Conservation (phyloP, 2,113 vertebrate genomes). For the Menura novaehollandiae region DNA sequence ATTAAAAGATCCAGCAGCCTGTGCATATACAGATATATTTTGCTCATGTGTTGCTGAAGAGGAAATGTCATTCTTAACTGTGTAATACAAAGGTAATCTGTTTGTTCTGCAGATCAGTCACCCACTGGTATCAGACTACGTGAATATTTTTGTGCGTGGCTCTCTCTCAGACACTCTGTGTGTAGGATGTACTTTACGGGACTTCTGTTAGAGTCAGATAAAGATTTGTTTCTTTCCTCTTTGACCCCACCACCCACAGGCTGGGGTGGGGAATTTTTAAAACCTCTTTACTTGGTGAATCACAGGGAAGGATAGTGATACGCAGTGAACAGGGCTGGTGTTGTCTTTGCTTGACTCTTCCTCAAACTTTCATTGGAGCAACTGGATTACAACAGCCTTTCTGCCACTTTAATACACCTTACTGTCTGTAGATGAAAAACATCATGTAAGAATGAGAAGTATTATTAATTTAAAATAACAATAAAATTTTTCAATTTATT, state of each 20-base stretch:
- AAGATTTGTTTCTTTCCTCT: neutral
- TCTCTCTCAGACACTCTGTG: neutral
- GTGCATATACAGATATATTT: neutral
- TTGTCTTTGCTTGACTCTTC: neutral
- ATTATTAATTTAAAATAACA: neutral
- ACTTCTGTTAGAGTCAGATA: neutral
- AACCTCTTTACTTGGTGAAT: neutral
- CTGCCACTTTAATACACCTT: neutral
- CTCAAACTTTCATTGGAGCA: neutral
- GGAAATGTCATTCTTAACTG: neutral
- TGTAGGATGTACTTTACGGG: fast-evolving
- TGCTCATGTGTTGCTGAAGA: neutral
- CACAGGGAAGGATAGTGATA: fast-evolving
- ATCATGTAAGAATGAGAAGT: neutral
- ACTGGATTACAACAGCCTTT: neutral
- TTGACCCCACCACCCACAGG: neutral
- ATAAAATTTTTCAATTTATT: neutral
- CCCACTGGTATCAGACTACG: neutral
- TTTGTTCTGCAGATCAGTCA: neutral
- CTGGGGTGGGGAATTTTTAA: neutral
- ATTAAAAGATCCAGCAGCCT: neutral
- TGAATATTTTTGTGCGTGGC: fast-evolving
- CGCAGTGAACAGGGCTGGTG: neutral
- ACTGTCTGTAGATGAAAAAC: neutral
- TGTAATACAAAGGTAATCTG: neutral